These are phyloP conservation scores for Morus bassanus DNA, from an alignment of 2,797 vertebrate species.

Conservation along the genomic window DNA sequence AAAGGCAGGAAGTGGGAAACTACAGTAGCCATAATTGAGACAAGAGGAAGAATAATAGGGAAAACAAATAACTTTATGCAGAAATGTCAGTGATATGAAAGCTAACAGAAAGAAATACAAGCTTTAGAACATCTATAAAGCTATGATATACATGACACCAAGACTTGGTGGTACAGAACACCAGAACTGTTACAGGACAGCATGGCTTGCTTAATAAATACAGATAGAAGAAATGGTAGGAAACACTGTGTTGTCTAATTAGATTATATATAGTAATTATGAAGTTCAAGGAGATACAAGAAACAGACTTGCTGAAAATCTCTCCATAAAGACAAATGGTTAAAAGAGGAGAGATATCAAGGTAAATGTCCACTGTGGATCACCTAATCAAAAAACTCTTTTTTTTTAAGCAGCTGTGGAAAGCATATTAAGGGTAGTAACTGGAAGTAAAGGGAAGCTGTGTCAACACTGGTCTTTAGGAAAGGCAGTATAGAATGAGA, in stretches of 20 bases:
- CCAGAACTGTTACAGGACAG: background rate
- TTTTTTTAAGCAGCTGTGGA: background rate
- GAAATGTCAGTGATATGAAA: background rate
- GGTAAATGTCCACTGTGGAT: background rate
- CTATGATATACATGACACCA: background rate
- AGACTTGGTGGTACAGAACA: background rate
- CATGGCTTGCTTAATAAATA: background rate
- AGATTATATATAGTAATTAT: background rate
- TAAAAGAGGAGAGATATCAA: background rate
- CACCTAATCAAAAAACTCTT: background rate
- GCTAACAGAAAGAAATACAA: background rate
- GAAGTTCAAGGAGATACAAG: background rate
- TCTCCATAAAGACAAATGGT: background rate
- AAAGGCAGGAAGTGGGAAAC: background rate
- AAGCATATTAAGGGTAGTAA: background rate
- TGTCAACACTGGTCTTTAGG: background rate
- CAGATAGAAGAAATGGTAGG: background rate
- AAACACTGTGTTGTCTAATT: background rate
- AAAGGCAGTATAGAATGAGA: background rate
- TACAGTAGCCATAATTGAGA: background rate
- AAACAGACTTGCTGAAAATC: background rate
- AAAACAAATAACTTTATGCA: background rate
- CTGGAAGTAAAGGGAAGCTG: background rate
- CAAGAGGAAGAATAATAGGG: background rate
- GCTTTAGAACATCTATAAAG: background rate